Percentiles rank a stretch among this genome's conserved stretches.
These are phyloP conservation scores for Dendronephthya gigantea DNA, from an alignment of 64 coral and sea anemone species.

Conservation along the genomic window DNA sequence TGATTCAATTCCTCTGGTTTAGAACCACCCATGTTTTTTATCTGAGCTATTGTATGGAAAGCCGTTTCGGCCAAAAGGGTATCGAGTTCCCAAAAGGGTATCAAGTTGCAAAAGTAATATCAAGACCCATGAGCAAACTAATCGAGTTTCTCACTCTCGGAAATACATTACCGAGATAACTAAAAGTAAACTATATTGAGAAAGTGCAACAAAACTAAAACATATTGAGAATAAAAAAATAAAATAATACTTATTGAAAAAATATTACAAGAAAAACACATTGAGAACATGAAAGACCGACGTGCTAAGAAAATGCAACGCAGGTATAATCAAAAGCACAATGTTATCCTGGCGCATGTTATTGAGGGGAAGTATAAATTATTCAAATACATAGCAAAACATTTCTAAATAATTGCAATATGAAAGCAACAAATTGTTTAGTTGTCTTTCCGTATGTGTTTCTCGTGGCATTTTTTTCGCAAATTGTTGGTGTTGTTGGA, in stretches of 20 bases:
- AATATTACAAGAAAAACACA: background rate
- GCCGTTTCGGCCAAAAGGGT: no score
- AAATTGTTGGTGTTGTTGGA: background rate
- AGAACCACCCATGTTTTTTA: background rate
- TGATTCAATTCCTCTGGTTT: background rate
- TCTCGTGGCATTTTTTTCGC: background rate
- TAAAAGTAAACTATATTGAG: background rate
- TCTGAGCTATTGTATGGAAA: background rate
- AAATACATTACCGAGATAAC: no score
- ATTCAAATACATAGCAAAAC: no score
- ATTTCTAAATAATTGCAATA: background rate
- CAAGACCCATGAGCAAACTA: no score
- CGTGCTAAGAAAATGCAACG: no score
- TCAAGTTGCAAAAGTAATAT: no score
- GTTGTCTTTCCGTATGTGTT: background rate
- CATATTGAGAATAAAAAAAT: background rate
- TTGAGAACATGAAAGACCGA: background rate
- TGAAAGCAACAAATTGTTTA: background rate
- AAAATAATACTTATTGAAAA: background rate
- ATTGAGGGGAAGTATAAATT: no score
- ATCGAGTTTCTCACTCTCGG: no score
- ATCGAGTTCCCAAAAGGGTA: no score
- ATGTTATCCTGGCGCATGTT: no score
- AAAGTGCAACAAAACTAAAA: background rate
- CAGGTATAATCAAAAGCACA: no score